Conservation (phyloP, 1,140 invertebrate genomes). For the Ips typographus region DNA sequence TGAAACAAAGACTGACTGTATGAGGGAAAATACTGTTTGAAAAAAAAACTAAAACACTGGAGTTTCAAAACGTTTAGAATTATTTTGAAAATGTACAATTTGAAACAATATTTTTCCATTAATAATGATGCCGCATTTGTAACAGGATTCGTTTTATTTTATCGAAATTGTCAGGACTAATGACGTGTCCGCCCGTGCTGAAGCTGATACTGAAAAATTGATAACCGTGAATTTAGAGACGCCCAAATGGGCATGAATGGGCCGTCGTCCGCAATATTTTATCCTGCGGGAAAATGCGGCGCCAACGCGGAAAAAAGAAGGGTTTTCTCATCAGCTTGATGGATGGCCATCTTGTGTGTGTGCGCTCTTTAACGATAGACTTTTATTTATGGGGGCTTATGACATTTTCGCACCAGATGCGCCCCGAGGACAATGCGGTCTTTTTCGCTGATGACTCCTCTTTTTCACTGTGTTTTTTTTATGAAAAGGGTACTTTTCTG, state of each 20-base stretch:
- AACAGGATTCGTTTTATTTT: background rate
- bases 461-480: background rate
- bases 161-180: background rate
- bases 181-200: background rate
- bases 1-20: too few species aligned
- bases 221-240: slow-evolving; percentile 21
- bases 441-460: slow-evolving; percentile 19
- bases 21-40: too few species aligned
- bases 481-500: too few species aligned
- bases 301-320: slow-evolving; percentile 19
- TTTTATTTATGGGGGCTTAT: slow-evolving; percentile 24
- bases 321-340: slow-evolving; percentile 25
- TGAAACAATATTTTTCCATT: too few species aligned
- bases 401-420: slow-evolving; percentile 25
- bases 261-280: slow-evolving; percentile 10
- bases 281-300: slow-evolving; percentile 14
- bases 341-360: slow-evolving; percentile 28
- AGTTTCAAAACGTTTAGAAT: too few species aligned
- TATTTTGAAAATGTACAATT: too few species aligned
- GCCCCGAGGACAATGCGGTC: slow-evolving; percentile 3
- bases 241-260: slow-evolving; percentile 12
- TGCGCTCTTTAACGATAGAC: slow-evolving; percentile 18
- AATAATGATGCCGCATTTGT: too few species aligned
- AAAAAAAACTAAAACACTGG: too few species aligned
- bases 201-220: slow-evolving; percentile 25